Evolutionary conservation across 2,888 invertebrate species (phyloP).

Genomic region (Aleiodes testaceus): DNA sequence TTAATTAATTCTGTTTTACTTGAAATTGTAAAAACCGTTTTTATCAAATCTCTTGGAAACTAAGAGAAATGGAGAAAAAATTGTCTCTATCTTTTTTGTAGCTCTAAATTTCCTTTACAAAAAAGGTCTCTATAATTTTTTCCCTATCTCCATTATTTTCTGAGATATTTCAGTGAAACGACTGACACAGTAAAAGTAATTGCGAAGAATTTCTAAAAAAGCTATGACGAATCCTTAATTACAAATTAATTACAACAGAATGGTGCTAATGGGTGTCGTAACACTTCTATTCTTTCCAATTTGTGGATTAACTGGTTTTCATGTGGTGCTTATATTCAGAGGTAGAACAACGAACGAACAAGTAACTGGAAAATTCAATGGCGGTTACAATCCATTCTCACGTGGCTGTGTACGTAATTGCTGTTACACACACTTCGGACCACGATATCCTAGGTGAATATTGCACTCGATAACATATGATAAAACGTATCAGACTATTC

Average conservation of each 20-base stretch:
- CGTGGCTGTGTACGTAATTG: conserved; percentile 96
- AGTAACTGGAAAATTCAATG: conserved; percentile 99
- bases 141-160: too few species aligned
- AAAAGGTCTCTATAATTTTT: too few species aligned
- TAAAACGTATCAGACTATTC: background rate
- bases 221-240: conserved; percentile 58
- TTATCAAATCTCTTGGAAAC: conserved; percentile 51
- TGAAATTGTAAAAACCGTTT: conserved; percentile 3
- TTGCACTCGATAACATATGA: background rate
- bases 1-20: background rate
- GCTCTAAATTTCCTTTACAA: too few species aligned
- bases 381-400: conserved; percentile 98
- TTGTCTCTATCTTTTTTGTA: too few species aligned
- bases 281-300: conserved; percentile 95
- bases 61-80: too few species aligned
- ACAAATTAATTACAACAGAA: conserved; percentile 74
- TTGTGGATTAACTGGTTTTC: conserved; percentile 97
- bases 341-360: conserved; percentile 99
- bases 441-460: conserved; percentile 94
- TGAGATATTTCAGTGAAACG: background rate
- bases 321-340: conserved; percentile 95
- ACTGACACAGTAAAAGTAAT: too few species aligned
- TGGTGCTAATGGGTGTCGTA: conserved; percentile 93
- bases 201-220: background rate
- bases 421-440: conserved; percentile 95